Evolutionary conservation across 2,888 invertebrate genomes (phyloP).

Genomic region (Drosophila leonis): DNA sequence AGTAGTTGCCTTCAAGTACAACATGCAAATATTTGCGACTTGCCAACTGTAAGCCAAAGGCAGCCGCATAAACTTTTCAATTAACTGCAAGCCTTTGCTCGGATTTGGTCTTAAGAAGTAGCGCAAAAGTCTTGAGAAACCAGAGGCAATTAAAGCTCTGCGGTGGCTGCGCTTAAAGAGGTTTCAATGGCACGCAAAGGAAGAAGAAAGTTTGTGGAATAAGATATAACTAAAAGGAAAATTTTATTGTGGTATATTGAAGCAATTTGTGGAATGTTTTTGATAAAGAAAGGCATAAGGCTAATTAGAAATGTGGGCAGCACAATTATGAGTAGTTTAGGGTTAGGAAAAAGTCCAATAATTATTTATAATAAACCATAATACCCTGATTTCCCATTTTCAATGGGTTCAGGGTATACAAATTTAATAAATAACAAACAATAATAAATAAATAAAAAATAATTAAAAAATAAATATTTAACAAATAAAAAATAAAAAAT

Average conservation of each 20-base stretch:
- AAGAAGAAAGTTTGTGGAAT: background rate
- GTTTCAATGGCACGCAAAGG: background rate
- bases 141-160: conserved; percentile 33
- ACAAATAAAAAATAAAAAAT: too few species aligned
- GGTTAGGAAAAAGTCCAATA: too few species aligned
- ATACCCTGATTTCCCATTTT: too few species aligned
- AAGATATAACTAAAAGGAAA: background rate
- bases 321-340: background rate
- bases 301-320: background rate
- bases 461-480: background rate
- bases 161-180: conserved; percentile 2
- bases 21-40: conserved; percentile 58
- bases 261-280: conserved; percentile 3
- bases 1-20: conserved; percentile 6
- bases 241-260: background rate
- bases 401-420: too few species aligned
- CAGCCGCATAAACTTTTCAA: conserved; percentile 40
- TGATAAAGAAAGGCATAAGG: background rate
- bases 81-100: conserved; percentile 20
- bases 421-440: too few species aligned
- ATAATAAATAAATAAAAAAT: too few species aligned
- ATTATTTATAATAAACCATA: too few species aligned
- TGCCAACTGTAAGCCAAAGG: conserved; percentile 33
- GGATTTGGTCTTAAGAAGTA: background rate
- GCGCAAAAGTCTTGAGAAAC: conserved; percentile 24